Conservation (phyloP, 1,140 invertebrate species). For the Leptonema lineaticorne region DNA sequence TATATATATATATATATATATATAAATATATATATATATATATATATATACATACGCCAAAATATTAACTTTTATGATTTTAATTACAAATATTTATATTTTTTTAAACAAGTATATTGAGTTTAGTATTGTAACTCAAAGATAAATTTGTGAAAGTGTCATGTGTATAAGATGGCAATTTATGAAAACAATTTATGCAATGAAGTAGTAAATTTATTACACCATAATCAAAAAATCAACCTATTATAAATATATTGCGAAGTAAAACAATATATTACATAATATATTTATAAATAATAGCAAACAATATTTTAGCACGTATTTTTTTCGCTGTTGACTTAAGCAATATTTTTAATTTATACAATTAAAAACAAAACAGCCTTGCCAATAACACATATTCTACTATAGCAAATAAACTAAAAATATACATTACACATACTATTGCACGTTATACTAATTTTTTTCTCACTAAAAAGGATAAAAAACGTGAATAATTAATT, state of each 20-base stretch:
- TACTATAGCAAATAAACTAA: not conserved
- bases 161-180: not conserved
- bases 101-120: too few relatives aligned
- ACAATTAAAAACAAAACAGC: not conserved
- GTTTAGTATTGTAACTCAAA: too few relatives aligned
- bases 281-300: not conserved
- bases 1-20: too few relatives aligned
- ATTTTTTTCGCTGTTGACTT: not conserved
- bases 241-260: not conserved
- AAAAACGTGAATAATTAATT: constrained; percentile 1
- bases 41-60: too few relatives aligned
- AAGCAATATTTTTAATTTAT: not conserved
- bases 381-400: not conserved
- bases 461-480: not conserved
- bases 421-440: not conserved
- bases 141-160: too few relatives aligned
- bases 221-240: not conserved
- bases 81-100: too few relatives aligned
- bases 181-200: not conserved
- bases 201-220: not conserved
- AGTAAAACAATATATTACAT: too few relatives aligned
- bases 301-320: not conserved
- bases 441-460: not conserved
- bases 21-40: too few relatives aligned
- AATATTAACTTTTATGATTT: too few relatives aligned